These are phyloP conservation scores for Opisthograptis luteolata DNA, from an alignment of 2,888 invertebrate genomes.

Conservation along the genomic window DNA sequence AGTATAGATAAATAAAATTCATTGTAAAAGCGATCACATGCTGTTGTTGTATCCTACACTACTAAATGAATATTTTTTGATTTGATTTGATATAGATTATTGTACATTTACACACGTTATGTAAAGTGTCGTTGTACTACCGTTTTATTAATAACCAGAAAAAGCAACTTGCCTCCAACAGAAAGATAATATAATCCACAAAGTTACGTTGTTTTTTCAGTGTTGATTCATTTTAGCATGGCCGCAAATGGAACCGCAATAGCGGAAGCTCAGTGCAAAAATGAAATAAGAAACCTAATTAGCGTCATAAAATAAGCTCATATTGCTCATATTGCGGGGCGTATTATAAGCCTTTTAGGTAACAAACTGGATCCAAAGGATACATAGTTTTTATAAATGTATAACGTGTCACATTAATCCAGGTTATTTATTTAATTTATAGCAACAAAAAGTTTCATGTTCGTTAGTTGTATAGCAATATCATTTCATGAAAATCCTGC, in stretches of 20 bases:
- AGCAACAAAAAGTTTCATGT: constrained; percentile 27
- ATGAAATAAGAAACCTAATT: constrained; percentile 22
- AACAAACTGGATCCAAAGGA: constrained; percentile 1
- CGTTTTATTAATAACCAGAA: constrained; percentile 3
- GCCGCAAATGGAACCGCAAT: constrained; percentile 15
- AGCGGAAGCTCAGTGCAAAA: constrained; percentile 13
- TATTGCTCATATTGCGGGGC: constrained; percentile 7
- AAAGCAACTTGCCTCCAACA: constrained; percentile 2
- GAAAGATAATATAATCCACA: neutral
- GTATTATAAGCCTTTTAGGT: constrained; percentile 7
- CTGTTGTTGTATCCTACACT: no score
- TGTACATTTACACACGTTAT: no score
- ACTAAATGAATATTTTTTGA: no score
- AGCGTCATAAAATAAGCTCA: constrained; percentile 19
- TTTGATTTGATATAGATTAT: no score
- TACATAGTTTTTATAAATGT: constrained; percentile 5
- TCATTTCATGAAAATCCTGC: constrained; percentile 24
- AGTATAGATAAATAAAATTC: no score
- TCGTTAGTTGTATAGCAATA: constrained; percentile 33
- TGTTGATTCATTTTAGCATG: constrained; percentile 16
- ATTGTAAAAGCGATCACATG: no score
- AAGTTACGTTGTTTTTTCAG: neutral
- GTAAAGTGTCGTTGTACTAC: neutral
- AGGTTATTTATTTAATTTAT: constrained; percentile 28
- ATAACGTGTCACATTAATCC: constrained; percentile 19